Base-by-base conservation (phyloP, 2,888 invertebrate genomes). In the Cloeon dipterum region DNA sequence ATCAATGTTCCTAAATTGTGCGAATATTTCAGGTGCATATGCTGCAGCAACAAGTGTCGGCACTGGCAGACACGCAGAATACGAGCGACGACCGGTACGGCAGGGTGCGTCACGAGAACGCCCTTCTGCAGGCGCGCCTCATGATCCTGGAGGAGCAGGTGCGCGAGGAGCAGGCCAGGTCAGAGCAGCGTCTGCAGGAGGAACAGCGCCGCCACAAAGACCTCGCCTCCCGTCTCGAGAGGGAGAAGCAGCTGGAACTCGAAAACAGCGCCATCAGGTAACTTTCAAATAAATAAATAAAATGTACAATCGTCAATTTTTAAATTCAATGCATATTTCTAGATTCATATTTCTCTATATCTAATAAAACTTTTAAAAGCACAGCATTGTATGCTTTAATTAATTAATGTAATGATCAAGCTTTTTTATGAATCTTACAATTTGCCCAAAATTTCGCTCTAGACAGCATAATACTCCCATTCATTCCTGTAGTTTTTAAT, bases 121-220 rank as follows among this genome's bases (percentile, higher is more conserved):
- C 86, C 2, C 78, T 82, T 39, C 66, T 91, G 26, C 85, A 86
- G 52, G 82, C 86, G 26, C 58, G 88, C 47, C 77, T 89, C 45
- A 75, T 85, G 51, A 83, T 85, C 74, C 68, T 93, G 44, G 93
- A 93, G 53, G 91, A 91, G 55, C 79, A 79, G 53, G 62, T 82
- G 34, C 63, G 83, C 50, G 86, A 88, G 52, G 69, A 77, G 47
- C 81, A 82, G 55, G 61, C 74, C 45, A 65, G 76, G 42, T 68
- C 74, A 44, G 76, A 77, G 46, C 77, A 79, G 48, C 67, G 72
- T 39, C 57, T 79, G 43, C 66, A 68, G 32, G 81, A 85, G 44
- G 91, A 91, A 52, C 82, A 88, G 56, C 68, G 74, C 47, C 66
- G 89, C 44, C 76, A 81, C 51, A 72, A 81, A 42, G 91, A 93